A percentile compares a stretch with the other conserved stretches of the same genome.
Evolutionary conservation across 1,140 invertebrate species (phyloP).

Genomic region (Meloidogyne exigua): DNA sequence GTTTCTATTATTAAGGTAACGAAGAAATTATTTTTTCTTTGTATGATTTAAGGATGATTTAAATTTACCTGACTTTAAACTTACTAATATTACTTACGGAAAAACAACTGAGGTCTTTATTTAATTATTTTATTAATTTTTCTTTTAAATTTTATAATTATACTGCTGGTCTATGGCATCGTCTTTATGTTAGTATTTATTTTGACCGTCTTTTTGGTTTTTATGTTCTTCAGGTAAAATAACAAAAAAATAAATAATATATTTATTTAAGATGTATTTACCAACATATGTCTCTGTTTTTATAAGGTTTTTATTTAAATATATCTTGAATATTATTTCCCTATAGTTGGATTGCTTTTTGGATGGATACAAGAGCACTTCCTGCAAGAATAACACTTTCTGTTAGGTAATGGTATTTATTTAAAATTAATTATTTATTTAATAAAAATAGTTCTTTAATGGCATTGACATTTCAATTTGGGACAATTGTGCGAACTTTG

Average conservation of each 20-base stretch:
- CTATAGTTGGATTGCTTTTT: slow-evolving; percentile 57
- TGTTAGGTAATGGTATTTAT: slow-evolving; percentile 31
- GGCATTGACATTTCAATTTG: slow-evolving; percentile 63
- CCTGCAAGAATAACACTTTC: slow-evolving; percentile 56
- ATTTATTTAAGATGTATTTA: slow-evolving; percentile 57
- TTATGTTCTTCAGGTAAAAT: slow-evolving; percentile 57
- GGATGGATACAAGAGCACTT: slow-evolving; percentile 63
- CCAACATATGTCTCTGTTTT: slow-evolving; percentile 62
- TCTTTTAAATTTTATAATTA: slow-evolving; percentile 46
- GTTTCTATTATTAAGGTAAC: background rate
- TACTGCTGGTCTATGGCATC: slow-evolving; percentile 62
- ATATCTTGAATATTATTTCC: background rate
- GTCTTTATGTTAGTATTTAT: slow-evolving; percentile 54
- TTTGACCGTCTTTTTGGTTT: slow-evolving; percentile 63
- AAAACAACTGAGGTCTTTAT: slow-evolving; percentile 55
- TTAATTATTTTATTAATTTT: slow-evolving; percentile 7
- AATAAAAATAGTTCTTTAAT: slow-evolving; percentile 47
- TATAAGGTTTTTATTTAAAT: slow-evolving; percentile 36
- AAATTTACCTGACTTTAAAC: slow-evolving; percentile 59
- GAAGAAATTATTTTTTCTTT: slow-evolving; percentile 34
- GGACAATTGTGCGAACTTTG: slow-evolving; percentile 59
- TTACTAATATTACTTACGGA: slow-evolving; percentile 60
- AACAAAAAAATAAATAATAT: background rate
- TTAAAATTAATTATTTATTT: background rate
- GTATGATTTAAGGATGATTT: slow-evolving; percentile 56